These are phyloP conservation scores for Mesorhabditis sp. DNA, from an alignment of 2,888 invertebrate genomes.

Conservation along the genomic window DNA sequence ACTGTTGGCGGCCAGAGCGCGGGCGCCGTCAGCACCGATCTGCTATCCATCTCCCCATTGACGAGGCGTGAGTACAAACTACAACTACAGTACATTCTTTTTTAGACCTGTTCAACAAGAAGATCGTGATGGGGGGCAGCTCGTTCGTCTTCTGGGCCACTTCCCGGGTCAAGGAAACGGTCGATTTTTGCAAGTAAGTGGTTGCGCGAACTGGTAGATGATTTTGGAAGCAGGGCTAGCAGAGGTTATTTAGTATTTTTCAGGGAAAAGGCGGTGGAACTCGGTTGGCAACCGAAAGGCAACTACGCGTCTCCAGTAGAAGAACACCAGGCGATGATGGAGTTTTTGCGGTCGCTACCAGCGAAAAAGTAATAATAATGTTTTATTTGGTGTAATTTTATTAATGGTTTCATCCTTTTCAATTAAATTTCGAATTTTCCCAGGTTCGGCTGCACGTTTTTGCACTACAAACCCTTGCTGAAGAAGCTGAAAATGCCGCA, in stretches of 20 bases:
- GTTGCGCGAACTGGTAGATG: too few species aligned
- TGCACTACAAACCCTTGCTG: constrained; percentile 40
- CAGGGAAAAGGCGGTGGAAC: constrained; percentile 37
- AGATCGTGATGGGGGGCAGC: constrained; percentile 49
- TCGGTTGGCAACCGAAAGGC: constrained; percentile 43
- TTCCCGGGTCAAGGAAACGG: constrained; percentile 20
- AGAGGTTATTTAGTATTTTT: constrained; percentile 32
- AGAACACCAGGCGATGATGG: constrained; percentile 40
- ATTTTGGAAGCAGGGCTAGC: background rate
- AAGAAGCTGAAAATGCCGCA: constrained; percentile 40
- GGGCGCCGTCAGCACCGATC: constrained; percentile 48
- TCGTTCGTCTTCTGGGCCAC: constrained; percentile 48
- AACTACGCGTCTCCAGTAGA: constrained; percentile 32
- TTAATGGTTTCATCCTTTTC: too few species aligned
- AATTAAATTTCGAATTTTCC: background rate
- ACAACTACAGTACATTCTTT: background rate
- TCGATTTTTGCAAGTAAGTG: background rate
- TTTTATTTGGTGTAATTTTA: too few species aligned
- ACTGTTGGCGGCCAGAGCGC: constrained; percentile 53
- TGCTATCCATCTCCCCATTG: constrained; percentile 47
- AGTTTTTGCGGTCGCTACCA: constrained; percentile 40
- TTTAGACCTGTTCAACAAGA: constrained; percentile 43
- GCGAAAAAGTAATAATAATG: constrained; percentile 30
- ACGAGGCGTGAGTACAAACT: constrained; percentile 21
- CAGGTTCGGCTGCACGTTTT: constrained; percentile 40